Evolutionary conservation across 2,888 invertebrate species (phyloP), one percentile per base, ranked within the genome.

Genomic region (Ctena decussata): DNA sequence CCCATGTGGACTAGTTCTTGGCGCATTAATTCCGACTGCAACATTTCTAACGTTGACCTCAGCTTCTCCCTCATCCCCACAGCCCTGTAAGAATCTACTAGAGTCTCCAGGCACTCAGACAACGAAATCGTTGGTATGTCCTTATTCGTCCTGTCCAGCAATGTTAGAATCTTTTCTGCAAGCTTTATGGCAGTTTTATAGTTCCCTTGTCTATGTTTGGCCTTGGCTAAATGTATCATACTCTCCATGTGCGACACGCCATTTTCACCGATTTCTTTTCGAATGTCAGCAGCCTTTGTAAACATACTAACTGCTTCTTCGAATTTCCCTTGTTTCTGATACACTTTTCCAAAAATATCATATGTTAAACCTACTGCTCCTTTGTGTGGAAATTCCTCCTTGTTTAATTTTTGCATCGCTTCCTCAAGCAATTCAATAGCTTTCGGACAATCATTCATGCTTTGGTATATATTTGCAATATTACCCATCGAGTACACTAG

Each of bases 401-500:
- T 27, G 21, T 77, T 49, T 21, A 86, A 65, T 0, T 82, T 74
- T 24, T 71, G 27, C 72, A 80, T 76, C 0, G 86, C 81, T 65
- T 88, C 88, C 18, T 88, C 77, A 11, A 88, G 21, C n/a, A 83
- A 69, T 8, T 37, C 69, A 37, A 44, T 30, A 5, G 90, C 85
- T 46, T 77, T 75, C 12, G 77, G 73, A 57, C 53, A 83, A 18
- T 74, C 39, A 35, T 77, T 77, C 27, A 79, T 30, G 30, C n/a
- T 32, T 6, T 71, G 77, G 57, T 88, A 81, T 49, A 77, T 78
- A 41, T 74, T 77, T 2, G 90, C 92, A 0, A 91, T 84, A 65
- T 91, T 92, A 21, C 80, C 87, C 73, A 86, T 41, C 1, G 92
- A 90, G 41, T 85, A 80, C 0, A 89, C 78, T 15, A 89, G 41